Conservation (phyloP, 2,113 vertebrate genomes). For the Cochlearius cochlearius region DNA sequence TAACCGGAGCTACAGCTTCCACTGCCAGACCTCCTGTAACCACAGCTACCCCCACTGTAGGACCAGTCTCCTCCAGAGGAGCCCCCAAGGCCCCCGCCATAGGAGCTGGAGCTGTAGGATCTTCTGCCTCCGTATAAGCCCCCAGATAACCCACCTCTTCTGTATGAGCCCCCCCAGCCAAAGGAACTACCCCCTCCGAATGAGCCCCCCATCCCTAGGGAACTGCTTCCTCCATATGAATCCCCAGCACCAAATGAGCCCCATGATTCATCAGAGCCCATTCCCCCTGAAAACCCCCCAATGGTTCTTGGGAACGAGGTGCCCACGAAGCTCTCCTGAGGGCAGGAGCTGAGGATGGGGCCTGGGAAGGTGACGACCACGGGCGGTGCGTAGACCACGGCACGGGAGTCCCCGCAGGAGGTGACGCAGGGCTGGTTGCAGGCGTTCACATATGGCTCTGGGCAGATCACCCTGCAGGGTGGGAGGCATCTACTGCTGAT, state of each 20-base stretch:
- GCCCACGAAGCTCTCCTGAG: not conserved
- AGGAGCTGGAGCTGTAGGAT: not conserved
- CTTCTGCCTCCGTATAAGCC: not conserved
- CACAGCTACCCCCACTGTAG: not conserved
- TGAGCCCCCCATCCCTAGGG: not conserved
- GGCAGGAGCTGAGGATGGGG: not conserved
- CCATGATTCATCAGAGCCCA: not conserved
- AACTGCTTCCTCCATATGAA: not conserved
- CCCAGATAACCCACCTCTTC: not conserved
- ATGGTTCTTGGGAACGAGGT: not conserved
- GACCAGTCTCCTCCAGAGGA: not conserved
- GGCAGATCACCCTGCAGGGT: not conserved
- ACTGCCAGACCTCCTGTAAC: not conserved
- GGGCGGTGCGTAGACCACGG: not conserved
- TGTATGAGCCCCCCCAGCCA: not conserved
- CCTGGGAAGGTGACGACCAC: not conserved
- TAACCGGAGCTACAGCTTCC: not conserved
- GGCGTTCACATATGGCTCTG: accelerated
- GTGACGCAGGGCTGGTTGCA: not conserved
- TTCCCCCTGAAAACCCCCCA: not conserved
- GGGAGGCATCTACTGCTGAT: not conserved
- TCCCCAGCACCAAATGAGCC: not conserved
- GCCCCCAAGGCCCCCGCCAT: not conserved
- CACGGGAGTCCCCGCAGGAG: not conserved
- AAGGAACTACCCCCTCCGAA: not conserved